phyloP scores from a whole-genome alignment of 1,140 invertebrate genomes.

The Sesamia nonagrioides region DNA sequence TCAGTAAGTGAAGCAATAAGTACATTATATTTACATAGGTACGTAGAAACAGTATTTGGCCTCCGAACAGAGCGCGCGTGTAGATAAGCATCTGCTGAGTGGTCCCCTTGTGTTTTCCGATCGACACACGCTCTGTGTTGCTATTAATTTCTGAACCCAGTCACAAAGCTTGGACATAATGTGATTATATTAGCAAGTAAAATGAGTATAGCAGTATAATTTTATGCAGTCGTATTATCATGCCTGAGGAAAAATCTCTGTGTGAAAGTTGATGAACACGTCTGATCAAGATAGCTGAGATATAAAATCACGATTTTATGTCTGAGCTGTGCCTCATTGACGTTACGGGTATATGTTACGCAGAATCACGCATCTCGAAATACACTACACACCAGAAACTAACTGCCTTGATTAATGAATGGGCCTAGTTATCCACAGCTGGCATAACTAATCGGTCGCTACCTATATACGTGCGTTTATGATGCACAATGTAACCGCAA shows the following conservation, averaged over 20 bases:
- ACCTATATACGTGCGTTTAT: slow-evolving; percentile 3
- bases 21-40: slow-evolving; percentile 50
- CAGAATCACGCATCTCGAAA: slow-evolving; percentile 18
- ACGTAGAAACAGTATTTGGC: slow-evolving; percentile 55
- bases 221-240: slow-evolving; percentile 59
- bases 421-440: slow-evolving; percentile 42
- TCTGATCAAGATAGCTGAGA: slow-evolving; percentile 36
- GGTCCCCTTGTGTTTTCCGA: slow-evolving; percentile 82
- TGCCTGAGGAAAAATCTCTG: slow-evolving; percentile 54
- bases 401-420: slow-evolving; percentile 42
- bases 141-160: slow-evolving; percentile 84
- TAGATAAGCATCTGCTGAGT: slow-evolving; percentile 87
- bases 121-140: slow-evolving; percentile 75
- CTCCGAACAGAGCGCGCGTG: slow-evolving; percentile 58
- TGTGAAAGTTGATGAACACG: slow-evolving; percentile 45
- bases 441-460: slow-evolving; percentile 44
- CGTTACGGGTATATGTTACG: slow-evolving; percentile 9
- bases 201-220: slow-evolving; percentile 66
- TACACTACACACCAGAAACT: slow-evolving; percentile 31
- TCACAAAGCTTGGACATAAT: slow-evolving; percentile 83
- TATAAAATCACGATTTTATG: slow-evolving; percentile 18
- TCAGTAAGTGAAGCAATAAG: slow-evolving; percentile 45
- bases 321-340: slow-evolving; percentile 7
- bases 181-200: slow-evolving; percentile 85
- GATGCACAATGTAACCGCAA: slow-evolving; percentile 25